Base-by-base conservation (phyloP, 2,113 vertebrate species). In the Gopherus flavomarginatus region DNA sequence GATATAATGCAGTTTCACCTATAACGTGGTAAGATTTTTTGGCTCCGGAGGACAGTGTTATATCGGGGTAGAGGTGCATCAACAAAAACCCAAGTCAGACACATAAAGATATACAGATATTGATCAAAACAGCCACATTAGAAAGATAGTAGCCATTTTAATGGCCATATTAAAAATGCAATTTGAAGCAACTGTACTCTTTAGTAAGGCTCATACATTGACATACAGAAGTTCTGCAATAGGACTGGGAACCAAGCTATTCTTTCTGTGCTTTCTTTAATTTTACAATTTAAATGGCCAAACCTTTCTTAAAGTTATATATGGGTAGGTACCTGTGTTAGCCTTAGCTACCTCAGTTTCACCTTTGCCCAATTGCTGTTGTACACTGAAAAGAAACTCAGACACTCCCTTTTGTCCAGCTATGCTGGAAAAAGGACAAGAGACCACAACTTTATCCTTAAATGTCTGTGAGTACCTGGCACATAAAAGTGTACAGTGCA, bases 341-440 rank as follows among this genome's bases (percentile, higher is more conserved):
- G 72, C 27, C 85, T 94, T 89, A 91, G 88, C 78, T 80, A 5
- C 29, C 83, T 94, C 31, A 38, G 27, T 78, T 89, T 56, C 77
- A 26, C 7, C 14, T 22, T n/a, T 26, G 29, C 22, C 47, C 62
- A 90, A 81, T 57, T 52, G 78, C 35, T 1, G 3, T 44, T 59
- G 93, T 86, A 90, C 22, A 87, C 88, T 49, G 87, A 94, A 87
- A 94, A 94, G 50, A 50, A 8, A 91, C 2, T 82, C 29, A 35
- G 52, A 52, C 26, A 7, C 27, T 31, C 78, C 77, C 31, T 10
- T 72, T 72, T n/a, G 31, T 69, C n/a, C 44, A 49, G 47, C 78
- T 79, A 29, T 77, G 62, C 2, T 12, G 12, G 90, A 59, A 57
- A 10, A 82, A 83, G n/a, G 19, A 72, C 35, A 69, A 17, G 17